A percentile compares a stretch with the other conserved stretches of the same genome.
phyloP scores from a whole-genome alignment of 1,140 invertebrate species.

The Drosophila paulistorum region DNA sequence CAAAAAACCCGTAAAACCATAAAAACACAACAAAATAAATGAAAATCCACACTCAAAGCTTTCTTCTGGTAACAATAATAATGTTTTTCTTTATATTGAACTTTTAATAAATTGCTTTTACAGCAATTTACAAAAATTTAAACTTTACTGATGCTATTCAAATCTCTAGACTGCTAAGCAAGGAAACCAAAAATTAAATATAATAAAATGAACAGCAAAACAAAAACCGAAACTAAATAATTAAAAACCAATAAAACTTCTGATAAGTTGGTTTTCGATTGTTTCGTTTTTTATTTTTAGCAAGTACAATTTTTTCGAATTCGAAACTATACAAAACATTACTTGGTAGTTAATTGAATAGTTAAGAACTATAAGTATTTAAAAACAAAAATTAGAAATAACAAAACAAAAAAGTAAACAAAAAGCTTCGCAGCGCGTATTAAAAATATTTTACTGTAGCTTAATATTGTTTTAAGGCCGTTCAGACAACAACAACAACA shows the following conservation, averaged over 20 bases:
- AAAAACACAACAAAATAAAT: not conserved
- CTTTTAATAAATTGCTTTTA: conserved; percentile 67
- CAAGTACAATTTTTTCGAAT: conserved; percentile 59
- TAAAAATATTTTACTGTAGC: conserved; percentile 79
- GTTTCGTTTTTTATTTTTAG: conserved; percentile 54
- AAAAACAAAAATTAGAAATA: not conserved
- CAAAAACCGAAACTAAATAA: conserved; percentile 17
- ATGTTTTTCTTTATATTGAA: conserved; percentile 70
- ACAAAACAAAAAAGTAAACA: not conserved
- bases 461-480: conserved; percentile 65
- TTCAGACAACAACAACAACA: conserved; percentile 2
- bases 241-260: conserved; percentile 40
- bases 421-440: conserved; percentile 70
- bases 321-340: conserved; percentile 67
- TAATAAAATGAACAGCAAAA: conserved; percentile 18
- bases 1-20: conserved; percentile 14
- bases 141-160: conserved; percentile 60
- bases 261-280: conserved; percentile 39
- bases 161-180: conserved; percentile 75
- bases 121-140: conserved; percentile 63
- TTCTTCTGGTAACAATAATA: conserved; percentile 82
- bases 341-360: conserved; percentile 65
- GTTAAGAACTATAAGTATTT: conserved; percentile 55
- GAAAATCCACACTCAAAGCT: conserved; percentile 65
- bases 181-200: conserved; percentile 33